Conservation (phyloP, 2,888 invertebrate species). For the Chrysodeixis includens region DNA sequence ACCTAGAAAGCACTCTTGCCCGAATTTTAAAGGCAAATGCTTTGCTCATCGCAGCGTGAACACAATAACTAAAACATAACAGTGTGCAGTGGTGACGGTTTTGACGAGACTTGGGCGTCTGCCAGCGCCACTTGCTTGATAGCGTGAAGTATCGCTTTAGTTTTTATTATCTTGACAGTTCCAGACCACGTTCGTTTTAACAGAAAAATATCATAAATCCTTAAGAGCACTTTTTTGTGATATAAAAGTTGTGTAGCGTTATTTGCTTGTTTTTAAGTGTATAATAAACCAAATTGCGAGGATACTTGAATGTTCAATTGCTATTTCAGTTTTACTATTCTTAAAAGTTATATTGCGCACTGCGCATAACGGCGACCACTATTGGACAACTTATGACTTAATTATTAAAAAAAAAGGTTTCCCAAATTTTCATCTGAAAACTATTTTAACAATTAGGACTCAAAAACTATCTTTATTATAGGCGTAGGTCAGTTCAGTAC, state of each 20-base stretch:
- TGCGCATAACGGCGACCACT: too few species aligned
- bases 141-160: constrained; percentile 24
- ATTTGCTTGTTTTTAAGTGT: too few species aligned
- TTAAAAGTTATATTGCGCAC: too few species aligned
- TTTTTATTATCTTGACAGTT: constrained; percentile 5
- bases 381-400: too few species aligned
- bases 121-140: constrained; percentile 37
- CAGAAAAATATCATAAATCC: background rate
- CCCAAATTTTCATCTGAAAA: too few species aligned
- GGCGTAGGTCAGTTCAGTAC: background rate
- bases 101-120: constrained; percentile 51
- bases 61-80: constrained; percentile 47
- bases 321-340: too few species aligned
- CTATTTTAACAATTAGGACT: background rate
- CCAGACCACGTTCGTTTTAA: background rate
- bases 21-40: constrained; percentile 43
- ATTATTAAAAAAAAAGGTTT: too few species aligned
- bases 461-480: background rate
- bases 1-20: constrained; percentile 11
- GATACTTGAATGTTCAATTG: too few species aligned
- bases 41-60: constrained; percentile 50
- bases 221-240: background rate
- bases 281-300: too few species aligned
- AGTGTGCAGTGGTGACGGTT: constrained; percentile 31
- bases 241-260: too few species aligned